Evolutionary conservation across 2,113 vertebrate genomes (phyloP).

Genomic region (human): DNA sequence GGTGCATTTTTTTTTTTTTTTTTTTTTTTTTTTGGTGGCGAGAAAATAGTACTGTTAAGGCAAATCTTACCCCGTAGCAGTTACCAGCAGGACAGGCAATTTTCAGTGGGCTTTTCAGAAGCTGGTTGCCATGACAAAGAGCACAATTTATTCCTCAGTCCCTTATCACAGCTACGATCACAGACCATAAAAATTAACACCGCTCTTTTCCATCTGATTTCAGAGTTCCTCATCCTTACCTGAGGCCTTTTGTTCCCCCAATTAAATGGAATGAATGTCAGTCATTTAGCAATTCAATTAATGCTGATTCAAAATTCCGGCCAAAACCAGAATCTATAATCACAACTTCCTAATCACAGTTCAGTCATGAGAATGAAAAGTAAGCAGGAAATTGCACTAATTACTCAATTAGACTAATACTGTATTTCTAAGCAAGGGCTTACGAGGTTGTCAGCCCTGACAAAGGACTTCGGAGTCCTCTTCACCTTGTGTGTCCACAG

Average conservation of each 20-base stretch:
- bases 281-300: constrained; percentile 74
- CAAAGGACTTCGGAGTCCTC: constrained; percentile 27
- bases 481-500: not conserved
- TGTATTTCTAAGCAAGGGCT: constrained; percentile 55
- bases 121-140: constrained; percentile 77
- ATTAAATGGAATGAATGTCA: constrained; percentile 73
- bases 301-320: constrained; percentile 78
- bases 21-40: not conserved
- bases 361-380: constrained; percentile 70
- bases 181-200: constrained; percentile 76
- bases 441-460: constrained; percentile 38
- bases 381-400: constrained; percentile 66
- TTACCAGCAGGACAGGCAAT: constrained; percentile 71
- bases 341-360: constrained; percentile 75
- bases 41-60: constrained; percentile 70
- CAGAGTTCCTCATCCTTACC: constrained; percentile 69
- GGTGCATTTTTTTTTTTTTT: not conserved
- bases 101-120: constrained; percentile 76
- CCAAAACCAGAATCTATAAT: constrained; percentile 76
- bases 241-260: constrained; percentile 74
- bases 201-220: constrained; percentile 59
- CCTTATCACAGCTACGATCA: constrained; percentile 71
- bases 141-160: constrained; percentile 74
- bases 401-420: constrained; percentile 77
- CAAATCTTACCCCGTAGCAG: constrained; percentile 60